phyloP scores from a whole-genome alignment of 2,113 vertebrate genomes.

The Campylomormyrus tamandua region DNA sequence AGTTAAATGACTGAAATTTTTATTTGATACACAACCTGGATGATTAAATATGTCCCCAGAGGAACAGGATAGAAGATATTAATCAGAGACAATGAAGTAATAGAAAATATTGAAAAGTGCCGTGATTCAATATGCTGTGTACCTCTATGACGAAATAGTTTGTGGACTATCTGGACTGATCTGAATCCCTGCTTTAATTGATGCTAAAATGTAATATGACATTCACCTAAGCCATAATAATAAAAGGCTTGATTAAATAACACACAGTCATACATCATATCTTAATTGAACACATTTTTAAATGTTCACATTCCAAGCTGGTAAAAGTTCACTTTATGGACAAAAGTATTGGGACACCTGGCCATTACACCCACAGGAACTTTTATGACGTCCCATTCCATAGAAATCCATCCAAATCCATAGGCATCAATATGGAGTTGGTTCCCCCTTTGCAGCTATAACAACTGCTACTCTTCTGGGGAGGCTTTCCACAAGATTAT shows the following conservation, averaged over 20 bases:
- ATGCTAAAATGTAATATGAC: no score
- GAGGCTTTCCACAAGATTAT: no score
- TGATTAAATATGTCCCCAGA: neutral
- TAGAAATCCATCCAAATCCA: no score
- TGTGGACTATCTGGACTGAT: neutral
- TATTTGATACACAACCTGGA: neutral
- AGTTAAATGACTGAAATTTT: neutral
- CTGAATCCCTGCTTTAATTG: no score
- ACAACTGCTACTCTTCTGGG: neutral
- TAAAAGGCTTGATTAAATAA: no score
- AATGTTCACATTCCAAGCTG: neutral
- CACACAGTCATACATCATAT: no score
- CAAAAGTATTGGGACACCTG: neutral
- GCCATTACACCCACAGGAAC: no score
- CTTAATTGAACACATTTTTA: neutral
- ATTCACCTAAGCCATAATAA: no score
- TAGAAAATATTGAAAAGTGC: neutral
- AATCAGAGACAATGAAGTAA: neutral
- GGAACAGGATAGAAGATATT: neutral
- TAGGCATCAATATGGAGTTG: no score
- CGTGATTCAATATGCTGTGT: neutral
- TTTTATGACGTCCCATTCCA: no score
- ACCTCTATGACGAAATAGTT: neutral
- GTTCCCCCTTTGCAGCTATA: no score
- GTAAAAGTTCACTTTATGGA: neutral